Conservation (phyloP, 2,888 invertebrate species). For the Metacarcinus magister region DNA sequence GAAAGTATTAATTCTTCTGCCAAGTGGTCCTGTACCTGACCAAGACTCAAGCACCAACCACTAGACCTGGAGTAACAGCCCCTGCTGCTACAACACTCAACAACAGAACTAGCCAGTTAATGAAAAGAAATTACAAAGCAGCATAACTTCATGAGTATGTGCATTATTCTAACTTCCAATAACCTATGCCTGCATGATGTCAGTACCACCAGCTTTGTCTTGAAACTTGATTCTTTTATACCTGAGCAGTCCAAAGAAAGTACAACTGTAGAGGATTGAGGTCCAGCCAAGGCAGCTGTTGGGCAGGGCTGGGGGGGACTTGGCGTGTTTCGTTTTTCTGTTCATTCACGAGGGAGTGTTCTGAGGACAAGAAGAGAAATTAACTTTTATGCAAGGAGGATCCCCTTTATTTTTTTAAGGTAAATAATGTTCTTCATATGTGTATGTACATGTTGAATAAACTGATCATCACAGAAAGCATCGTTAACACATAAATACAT, state of each 20-base stretch:
- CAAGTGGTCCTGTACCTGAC: too few relatives aligned
- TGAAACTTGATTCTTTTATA: background rate
- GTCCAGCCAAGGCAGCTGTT: slow-evolving; percentile 64
- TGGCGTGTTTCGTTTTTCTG: background rate
- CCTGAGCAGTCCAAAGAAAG: slow-evolving; percentile 73
- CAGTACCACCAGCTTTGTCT: background rate
- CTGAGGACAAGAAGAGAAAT: background rate
- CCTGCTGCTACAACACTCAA: too few relatives aligned
- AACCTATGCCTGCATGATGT: background rate
- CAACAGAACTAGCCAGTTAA: too few relatives aligned
- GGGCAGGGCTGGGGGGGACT: background rate
- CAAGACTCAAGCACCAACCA: too few relatives aligned
- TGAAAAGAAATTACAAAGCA: background rate
- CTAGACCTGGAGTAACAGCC: too few relatives aligned
- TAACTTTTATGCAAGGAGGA: background rate
- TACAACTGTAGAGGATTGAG: slow-evolving; percentile 60
- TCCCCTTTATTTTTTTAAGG: background rate
- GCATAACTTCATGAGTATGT: background rate
- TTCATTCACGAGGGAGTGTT: background rate
- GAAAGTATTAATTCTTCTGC: too few relatives aligned
- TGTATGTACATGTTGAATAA: background rate
- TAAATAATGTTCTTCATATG: background rate
- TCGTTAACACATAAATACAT: too few relatives aligned
- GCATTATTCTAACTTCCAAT: background rate
- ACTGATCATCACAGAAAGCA: too few relatives aligned